Evolutionary conservation across 2,113 vertebrate genomes (phyloP).

Genomic region (Saccopteryx leptura): DNA sequence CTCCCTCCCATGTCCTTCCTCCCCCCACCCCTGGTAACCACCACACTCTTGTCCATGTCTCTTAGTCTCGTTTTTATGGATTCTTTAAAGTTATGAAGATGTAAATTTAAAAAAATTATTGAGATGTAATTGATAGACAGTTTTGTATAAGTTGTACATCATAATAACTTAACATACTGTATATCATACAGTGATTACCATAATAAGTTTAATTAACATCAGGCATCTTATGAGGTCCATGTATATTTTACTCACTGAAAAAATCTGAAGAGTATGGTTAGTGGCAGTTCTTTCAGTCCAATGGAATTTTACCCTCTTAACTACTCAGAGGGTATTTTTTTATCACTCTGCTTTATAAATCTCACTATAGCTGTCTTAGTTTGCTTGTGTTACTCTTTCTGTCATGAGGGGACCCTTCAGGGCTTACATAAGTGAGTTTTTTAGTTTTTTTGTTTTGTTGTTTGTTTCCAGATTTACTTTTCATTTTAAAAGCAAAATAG

Average conservation of each 20-base stretch:
- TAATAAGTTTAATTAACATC: background rate
- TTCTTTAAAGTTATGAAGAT: background rate
- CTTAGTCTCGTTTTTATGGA: no score
- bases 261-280: background rate
- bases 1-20: no score
- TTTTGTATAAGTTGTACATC: background rate
- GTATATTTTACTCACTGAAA: conserved; percentile 18
- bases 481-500: background rate
- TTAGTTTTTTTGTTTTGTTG: background rate
- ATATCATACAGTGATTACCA: background rate
- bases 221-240: background rate
- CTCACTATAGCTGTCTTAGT: background rate
- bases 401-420: background rate
- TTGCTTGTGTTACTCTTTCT: background rate
- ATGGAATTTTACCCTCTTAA: background rate
- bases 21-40: no score
- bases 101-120: background rate
- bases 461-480: conserved; percentile 44
- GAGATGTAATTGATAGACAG: background rate
- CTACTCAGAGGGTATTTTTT: conserved; percentile 30
- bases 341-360: background rate
- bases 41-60: no score
- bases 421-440: background rate
- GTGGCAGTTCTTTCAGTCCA: background rate
- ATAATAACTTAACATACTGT: background rate